These are phyloP conservation scores for Pygocentrus nattereri DNA, from an alignment of 2,797 vertebrate species.

Conservation along the genomic window DNA sequence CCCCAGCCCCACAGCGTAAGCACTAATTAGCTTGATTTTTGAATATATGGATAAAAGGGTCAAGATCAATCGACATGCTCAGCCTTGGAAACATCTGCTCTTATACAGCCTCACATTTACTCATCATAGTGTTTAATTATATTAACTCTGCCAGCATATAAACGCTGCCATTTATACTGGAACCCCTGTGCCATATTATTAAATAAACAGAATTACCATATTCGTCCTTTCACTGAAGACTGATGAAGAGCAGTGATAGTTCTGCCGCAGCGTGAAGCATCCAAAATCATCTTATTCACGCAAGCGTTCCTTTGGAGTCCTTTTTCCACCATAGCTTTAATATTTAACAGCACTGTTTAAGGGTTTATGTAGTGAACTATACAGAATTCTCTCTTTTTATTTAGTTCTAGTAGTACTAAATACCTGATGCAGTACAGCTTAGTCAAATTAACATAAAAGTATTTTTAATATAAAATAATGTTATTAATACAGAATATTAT, in stretches of 20 bases:
- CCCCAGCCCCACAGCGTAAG: not conserved
- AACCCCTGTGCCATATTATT: not conserved
- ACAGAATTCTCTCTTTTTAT: too few species aligned
- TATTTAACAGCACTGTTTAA: too few species aligned
- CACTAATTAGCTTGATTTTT: conserved; percentile 30
- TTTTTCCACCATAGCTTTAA: too few species aligned
- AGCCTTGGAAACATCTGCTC: conserved; percentile 11
- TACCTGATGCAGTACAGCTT: too few species aligned
- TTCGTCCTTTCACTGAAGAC: not conserved
- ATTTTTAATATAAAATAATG: too few species aligned
- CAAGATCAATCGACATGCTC: conserved; percentile 37
- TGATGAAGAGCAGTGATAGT: not conserved
- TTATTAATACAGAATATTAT: too few species aligned
- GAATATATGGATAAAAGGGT: conserved; percentile 22
- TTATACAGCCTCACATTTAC: not conserved
- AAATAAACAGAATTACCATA: not conserved
- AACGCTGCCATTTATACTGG: not conserved
- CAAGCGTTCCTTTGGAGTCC: too few species aligned
- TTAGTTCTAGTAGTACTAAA: too few species aligned
- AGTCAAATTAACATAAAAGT: too few species aligned
- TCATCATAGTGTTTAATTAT: not conserved
- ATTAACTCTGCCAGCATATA: not conserved
- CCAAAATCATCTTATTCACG: too few species aligned
- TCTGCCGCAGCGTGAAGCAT: not conserved
- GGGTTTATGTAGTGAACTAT: too few species aligned